phyloP scores from a whole-genome alignment of 2,113 vertebrate species.

The Microcebus tavaratra region DNA sequence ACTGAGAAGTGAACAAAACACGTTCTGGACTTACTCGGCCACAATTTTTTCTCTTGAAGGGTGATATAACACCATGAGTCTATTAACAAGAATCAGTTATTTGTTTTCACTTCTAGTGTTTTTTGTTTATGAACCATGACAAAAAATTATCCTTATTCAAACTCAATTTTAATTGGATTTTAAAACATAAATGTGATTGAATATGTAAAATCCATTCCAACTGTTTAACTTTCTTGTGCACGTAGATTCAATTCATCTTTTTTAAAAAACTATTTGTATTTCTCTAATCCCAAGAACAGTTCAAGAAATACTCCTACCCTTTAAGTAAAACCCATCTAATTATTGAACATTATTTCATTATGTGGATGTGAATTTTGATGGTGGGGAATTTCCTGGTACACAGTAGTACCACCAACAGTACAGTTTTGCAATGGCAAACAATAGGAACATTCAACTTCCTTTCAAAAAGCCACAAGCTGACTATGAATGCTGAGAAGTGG shows the following conservation, averaged over 20 bases:
- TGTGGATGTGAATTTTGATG: slow-evolving; percentile 46
- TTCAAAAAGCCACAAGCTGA: not conserved
- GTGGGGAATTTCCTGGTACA: slow-evolving; percentile 65
- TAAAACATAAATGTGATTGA: slow-evolving; percentile 33
- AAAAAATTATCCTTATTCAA: slow-evolving; percentile 54
- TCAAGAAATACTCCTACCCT: slow-evolving; percentile 72
- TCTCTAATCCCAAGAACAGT: slow-evolving; percentile 32
- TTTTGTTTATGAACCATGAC: slow-evolving; percentile 66
- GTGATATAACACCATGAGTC: slow-evolving; percentile 55
- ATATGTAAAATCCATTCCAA: slow-evolving; percentile 50
- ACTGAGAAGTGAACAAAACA: not conserved
- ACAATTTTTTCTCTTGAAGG: slow-evolving; percentile 57
- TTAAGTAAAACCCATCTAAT: slow-evolving; percentile 65
- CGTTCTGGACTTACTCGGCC: slow-evolving; percentile 43
- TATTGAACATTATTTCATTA: slow-evolving; percentile 52
- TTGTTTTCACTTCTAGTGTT: slow-evolving; percentile 41
- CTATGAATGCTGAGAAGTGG: not conserved
- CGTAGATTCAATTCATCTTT: slow-evolving; percentile 51
- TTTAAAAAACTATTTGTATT: not conserved
- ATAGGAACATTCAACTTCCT: not conserved
- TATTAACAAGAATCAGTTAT: slow-evolving; percentile 31
- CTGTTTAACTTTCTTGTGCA: slow-evolving; percentile 74
- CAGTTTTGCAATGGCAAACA: not conserved
- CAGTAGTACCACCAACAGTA: slow-evolving; percentile 24
- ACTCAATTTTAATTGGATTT: slow-evolving; percentile 74